A percentile compares a stretch with the other conserved stretches of the same genome.
phyloP scores from a whole-genome alignment of 2,113 vertebrate genomes.

The Podiceps cristatus region DNA sequence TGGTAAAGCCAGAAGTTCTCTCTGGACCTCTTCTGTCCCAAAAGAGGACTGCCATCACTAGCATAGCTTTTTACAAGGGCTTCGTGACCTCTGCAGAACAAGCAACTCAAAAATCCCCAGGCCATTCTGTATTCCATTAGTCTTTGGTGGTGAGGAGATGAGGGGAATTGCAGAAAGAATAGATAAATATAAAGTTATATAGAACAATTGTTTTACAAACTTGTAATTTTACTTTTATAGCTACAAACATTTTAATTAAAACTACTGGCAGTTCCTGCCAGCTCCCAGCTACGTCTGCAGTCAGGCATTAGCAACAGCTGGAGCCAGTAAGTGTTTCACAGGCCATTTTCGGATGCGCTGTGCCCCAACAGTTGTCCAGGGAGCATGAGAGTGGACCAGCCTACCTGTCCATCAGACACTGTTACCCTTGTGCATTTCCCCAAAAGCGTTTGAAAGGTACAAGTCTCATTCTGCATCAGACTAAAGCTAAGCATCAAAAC shows the following conservation, averaged over 20 bases:
- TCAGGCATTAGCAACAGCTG: background rate
- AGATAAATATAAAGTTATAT: background rate
- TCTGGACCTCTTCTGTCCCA: background rate
- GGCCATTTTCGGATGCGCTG: background rate
- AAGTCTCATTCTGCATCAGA: background rate
- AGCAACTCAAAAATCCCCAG: background rate
- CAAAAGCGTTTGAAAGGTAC: background rate
- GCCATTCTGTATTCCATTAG: background rate
- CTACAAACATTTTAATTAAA: constrained; percentile 3
- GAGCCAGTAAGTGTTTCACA: background rate
- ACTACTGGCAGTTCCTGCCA: background rate
- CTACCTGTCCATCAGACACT: background rate
- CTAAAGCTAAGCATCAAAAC: background rate
- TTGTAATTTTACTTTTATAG: constrained; percentile 2
- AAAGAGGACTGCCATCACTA: background rate
- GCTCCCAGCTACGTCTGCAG: background rate
- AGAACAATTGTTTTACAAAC: constrained; percentile 26
- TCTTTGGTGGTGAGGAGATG: background rate
- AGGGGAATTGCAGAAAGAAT: background rate
- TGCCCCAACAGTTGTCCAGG: background rate
- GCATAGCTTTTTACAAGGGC: background rate
- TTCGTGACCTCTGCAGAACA: background rate
- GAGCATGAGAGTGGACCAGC: background rate
- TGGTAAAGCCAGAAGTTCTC: background rate
- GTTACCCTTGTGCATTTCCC: background rate